Percentiles rank a stretch among this genome's conserved stretches.
phyloP scores from a whole-genome alignment of 2,888 invertebrate species.

The Metopia argyrocephala region DNA sequence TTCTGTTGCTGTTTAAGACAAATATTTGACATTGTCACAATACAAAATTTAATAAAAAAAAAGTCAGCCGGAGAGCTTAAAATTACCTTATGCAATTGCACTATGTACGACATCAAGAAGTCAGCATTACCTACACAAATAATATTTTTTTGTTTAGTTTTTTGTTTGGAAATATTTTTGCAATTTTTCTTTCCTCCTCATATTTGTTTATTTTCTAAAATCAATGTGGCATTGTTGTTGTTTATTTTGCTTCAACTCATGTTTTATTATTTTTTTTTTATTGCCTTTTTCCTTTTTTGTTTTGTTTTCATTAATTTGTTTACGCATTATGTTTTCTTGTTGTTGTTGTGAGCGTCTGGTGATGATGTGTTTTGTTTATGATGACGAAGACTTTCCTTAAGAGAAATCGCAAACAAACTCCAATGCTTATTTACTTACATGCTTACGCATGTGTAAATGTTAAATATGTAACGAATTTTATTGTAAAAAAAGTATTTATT shows the following conservation, averaged over 20 bases:
- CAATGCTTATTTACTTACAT: neutral
- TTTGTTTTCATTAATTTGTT: constrained; percentile 1
- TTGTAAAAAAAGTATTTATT: too few species aligned
- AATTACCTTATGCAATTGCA: too few species aligned
- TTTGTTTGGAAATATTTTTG: constrained; percentile 19
- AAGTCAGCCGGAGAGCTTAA: too few species aligned
- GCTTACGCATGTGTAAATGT: neutral
- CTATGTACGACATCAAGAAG: too few species aligned
- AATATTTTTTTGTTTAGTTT: too few species aligned
- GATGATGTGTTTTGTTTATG: neutral
- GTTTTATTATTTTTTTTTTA: constrained; percentile 19
- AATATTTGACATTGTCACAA: too few species aligned
- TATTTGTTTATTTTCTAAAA: constrained; percentile 55
- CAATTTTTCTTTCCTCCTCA: constrained; percentile 38
- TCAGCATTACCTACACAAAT: too few species aligned
- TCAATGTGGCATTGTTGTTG: constrained; percentile 33
- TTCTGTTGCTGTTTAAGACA: too few species aligned
- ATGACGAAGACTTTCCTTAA: neutral
- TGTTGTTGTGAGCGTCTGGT: constrained; percentile 11
- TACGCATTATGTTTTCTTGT: neutral
- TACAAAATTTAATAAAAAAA: too few species aligned
- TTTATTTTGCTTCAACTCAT: neutral
- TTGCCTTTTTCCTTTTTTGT: constrained; percentile 44
- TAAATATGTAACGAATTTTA: neutral
- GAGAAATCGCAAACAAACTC: neutral